A percentile compares a stretch with the other conserved stretches of the same genome.
These are phyloP conservation scores for Volucella bombylans DNA, from an alignment of 2,888 invertebrate species.

Conservation along the genomic window DNA sequence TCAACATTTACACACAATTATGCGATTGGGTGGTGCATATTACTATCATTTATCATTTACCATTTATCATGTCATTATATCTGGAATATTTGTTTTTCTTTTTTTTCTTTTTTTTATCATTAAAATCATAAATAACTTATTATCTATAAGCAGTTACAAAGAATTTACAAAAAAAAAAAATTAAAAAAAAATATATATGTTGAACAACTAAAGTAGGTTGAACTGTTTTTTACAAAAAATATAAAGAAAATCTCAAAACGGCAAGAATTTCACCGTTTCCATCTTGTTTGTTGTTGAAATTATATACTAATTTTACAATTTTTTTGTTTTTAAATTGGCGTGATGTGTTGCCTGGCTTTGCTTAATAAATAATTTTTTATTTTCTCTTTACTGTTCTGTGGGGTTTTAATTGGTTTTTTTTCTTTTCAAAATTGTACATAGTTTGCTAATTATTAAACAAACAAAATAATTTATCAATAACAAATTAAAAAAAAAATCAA, in stretches of 20 bases:
- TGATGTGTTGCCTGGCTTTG: constrained; percentile 25
- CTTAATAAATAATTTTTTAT: constrained; percentile 20
- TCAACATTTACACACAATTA: constrained; percentile 26
- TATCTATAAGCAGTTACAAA: constrained; percentile 15
- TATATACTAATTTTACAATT: too few species aligned
- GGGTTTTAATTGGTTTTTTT: constrained; percentile 6
- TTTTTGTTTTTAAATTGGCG: neutral
- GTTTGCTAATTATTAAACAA: constrained; percentile 58
- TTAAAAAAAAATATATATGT: too few species aligned
- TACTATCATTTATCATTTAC: constrained; percentile 23
- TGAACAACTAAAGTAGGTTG: constrained; percentile 19
- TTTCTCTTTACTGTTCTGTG: constrained; percentile 16
- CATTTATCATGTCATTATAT: constrained; percentile 33
- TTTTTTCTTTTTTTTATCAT: constrained; percentile 19
- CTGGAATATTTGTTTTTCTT: constrained; percentile 41
- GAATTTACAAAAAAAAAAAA: constrained; percentile 10
- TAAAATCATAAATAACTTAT: constrained; percentile 67
- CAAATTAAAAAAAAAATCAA: constrained; percentile 35
- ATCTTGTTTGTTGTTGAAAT: too few species aligned
- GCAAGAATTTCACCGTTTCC: neutral
- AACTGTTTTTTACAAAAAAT: constrained; percentile 46
- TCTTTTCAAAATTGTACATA: constrained; percentile 58
- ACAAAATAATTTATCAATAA: constrained; percentile 52
- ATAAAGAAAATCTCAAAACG: constrained; percentile 22
- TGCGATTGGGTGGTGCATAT: constrained; percentile 27